Evolutionary conservation across 2,113 vertebrate genomes (phyloP).

Genomic region (Vulpes lagopus): DNA sequence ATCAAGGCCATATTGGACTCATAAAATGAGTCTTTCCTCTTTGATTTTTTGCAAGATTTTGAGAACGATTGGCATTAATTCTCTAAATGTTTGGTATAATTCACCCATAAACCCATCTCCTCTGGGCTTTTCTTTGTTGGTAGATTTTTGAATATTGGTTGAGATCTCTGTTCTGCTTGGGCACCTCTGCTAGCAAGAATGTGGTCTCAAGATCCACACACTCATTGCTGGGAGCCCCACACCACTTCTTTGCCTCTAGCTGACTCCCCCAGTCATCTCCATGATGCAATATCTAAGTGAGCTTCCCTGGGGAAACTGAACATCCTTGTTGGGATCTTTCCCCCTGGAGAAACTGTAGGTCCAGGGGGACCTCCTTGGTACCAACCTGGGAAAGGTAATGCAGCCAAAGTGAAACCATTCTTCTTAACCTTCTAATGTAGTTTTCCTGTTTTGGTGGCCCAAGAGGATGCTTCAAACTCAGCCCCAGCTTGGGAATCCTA

Average conservation of each 20-base stretch:
- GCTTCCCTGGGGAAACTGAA: background rate
- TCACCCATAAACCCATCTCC: background rate
- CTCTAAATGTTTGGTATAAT: background rate
- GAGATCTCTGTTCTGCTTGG: background rate
- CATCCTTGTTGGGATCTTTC: background rate
- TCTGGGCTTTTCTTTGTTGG: background rate
- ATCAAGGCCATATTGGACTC: background rate
- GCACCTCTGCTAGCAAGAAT: background rate
- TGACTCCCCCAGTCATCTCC: background rate
- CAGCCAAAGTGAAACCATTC: background rate
- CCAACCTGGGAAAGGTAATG: background rate
- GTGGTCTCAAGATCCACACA: background rate
- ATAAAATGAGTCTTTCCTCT: background rate
- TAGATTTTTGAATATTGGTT: background rate
- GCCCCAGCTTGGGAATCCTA: background rate
- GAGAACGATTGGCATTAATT: background rate
- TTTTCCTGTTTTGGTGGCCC: background rate
- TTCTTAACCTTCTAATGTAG: background rate
- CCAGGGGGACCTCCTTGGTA: background rate
- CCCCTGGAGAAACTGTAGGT: background rate
- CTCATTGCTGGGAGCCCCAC: background rate
- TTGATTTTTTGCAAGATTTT: background rate
- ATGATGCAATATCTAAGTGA: background rate
- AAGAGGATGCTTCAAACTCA: background rate
- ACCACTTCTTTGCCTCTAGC: background rate